A percentile compares a stretch with the other conserved stretches of the same genome.
Conservation (phyloP, 2,797 vertebrate species). For the Mus spretus region DNA sequence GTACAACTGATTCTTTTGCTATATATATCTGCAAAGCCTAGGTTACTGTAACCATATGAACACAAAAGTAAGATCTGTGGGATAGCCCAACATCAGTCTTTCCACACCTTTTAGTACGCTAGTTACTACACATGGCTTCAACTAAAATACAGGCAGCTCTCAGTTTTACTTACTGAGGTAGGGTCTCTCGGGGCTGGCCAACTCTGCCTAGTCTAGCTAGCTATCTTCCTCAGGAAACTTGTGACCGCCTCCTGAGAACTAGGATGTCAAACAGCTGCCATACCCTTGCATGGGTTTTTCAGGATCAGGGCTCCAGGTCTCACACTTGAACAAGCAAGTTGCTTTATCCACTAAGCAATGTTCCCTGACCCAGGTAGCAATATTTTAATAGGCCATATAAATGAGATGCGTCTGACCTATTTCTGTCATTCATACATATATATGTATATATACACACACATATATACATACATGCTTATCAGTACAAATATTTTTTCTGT, state of each 20-base stretch:
- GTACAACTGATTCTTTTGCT: background rate
- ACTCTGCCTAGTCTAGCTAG: background rate
- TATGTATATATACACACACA: background rate
- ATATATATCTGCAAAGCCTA: background rate
- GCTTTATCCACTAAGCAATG: background rate
- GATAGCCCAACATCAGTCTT: background rate
- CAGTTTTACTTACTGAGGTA: background rate
- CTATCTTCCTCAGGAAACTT: background rate
- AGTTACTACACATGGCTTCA: background rate
- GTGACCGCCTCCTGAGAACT: background rate
- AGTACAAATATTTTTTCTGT: background rate
- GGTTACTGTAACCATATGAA: background rate
- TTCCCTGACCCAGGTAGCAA: background rate
- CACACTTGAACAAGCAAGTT: background rate
- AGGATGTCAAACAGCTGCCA: background rate
- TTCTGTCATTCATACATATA: conserved; percentile 18
- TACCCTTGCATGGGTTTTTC: background rate
- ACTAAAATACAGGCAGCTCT: background rate
- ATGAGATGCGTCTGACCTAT: background rate
- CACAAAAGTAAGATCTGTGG: background rate
- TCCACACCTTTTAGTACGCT: background rate
- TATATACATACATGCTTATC: background rate
- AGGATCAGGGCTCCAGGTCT: background rate
- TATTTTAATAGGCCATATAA: conserved; percentile 54
- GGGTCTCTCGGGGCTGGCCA: background rate